Conservation (phyloP, 1,140 invertebrate species). For the Maniola jurtina region DNA sequence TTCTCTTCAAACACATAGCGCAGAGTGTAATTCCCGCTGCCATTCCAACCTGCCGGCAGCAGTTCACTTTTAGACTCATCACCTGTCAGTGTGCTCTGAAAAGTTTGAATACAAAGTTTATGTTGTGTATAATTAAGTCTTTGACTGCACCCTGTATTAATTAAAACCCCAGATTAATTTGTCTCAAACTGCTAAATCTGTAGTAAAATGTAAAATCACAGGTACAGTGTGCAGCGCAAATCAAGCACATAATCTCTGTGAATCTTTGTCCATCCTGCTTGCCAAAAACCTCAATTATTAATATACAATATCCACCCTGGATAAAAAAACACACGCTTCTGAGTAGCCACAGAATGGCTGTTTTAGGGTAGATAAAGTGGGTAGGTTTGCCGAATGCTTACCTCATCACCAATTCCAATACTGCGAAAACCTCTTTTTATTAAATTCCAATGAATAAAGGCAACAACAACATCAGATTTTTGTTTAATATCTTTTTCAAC, state of each 20-base stretch:
- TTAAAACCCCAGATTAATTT: no score
- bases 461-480: constrained; percentile 85
- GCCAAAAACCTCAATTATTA: no score
- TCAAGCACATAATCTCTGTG: no score
- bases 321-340: neutral
- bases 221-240: no score
- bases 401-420: constrained; percentile 85
- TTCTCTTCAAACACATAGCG: constrained; percentile 83
- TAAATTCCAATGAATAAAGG: constrained; percentile 85
- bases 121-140: neutral
- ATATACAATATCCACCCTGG: no score
- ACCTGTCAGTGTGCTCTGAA: constrained; percentile 80
- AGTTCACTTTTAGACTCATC: constrained; percentile 83
- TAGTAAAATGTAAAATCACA: no score
- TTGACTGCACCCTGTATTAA: neutral
- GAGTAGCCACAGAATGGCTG: neutral
- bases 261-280: no score
- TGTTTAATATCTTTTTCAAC: constrained; percentile 81
- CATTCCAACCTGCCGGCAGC: constrained; percentile 85
- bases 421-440: constrained; percentile 85
- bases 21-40: constrained; percentile 80
- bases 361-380: neutral
- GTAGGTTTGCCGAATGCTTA: constrained; percentile 57
- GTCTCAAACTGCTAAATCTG: neutral
- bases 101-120: neutral